These are phyloP conservation scores for Mustelus asterias DNA, from an alignment of 2,113 vertebrate genomes.

Conservation along the genomic window DNA sequence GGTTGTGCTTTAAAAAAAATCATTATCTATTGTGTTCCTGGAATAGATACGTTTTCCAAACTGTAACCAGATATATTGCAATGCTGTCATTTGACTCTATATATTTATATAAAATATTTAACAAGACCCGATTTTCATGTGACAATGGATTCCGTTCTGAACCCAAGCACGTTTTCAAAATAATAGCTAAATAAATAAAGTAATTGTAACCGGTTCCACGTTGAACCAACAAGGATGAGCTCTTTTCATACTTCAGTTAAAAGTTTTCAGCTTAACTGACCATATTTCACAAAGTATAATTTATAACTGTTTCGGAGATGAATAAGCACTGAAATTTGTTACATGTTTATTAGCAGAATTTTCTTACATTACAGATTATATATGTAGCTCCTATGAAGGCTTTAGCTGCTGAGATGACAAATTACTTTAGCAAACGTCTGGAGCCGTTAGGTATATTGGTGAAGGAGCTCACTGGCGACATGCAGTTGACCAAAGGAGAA, in stretches of 20 bases:
- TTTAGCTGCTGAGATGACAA: conserved; percentile 98
- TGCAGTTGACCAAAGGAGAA: conserved; percentile 96
- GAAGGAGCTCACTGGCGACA: conserved; percentile 93
- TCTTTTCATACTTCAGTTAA: conserved; percentile 77
- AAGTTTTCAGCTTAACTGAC: conserved; percentile 60
- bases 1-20: conserved; percentile 38
- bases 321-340: conserved; percentile 58
- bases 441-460: conserved; percentile 83
- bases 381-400: conserved; percentile 99
- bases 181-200: conserved; percentile 56
- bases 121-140: conserved; percentile 48
- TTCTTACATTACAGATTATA: conserved; percentile 75
- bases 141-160: conserved; percentile 54
- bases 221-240: conserved; percentile 56
- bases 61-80: background rate
- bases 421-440: conserved; percentile 92
- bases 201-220: conserved; percentile 54
- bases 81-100: conserved; percentile 48
- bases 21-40: conserved; percentile 38
- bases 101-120: conserved; percentile 42
- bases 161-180: conserved; percentile 55
- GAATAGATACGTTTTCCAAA: background rate
- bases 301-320: conserved; percentile 72
- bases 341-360: conserved; percentile 72
- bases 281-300: conserved; percentile 75